These are phyloP conservation scores for Crypturellus tataupa DNA, from an alignment of 2,797 vertebrate species.

Conservation along the genomic window DNA sequence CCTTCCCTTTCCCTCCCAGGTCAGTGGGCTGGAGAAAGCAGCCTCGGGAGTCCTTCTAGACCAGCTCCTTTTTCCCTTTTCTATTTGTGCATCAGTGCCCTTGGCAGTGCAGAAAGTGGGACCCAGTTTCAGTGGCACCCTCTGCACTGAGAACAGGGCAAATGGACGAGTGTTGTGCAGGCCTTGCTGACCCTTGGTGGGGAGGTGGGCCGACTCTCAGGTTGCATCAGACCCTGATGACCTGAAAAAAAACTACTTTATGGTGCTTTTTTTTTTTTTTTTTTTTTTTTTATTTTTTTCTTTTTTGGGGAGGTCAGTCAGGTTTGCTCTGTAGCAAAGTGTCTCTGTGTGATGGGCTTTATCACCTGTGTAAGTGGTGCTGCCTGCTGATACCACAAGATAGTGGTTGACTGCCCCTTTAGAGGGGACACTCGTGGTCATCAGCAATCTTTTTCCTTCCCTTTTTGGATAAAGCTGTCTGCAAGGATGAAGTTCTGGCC, in stretches of 20 bases:
- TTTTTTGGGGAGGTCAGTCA: not conserved
- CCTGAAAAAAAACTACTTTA: not conserved
- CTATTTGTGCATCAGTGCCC: not conserved
- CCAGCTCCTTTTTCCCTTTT: not conserved
- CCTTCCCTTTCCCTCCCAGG: not conserved
- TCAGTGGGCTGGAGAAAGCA: not conserved
- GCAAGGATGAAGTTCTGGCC: not conserved
- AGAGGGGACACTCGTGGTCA: not conserved
- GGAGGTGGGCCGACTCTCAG: not conserved
- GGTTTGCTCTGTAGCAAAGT: conserved; percentile 10
- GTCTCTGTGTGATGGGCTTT: not conserved
- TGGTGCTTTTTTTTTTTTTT: too few species aligned
- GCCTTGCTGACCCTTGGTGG: not conserved
- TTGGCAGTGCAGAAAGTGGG: too few species aligned
- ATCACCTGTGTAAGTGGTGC: not conserved
- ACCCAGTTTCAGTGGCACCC: not conserved
- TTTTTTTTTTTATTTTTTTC: not conserved
- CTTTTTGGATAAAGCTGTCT: not conserved
- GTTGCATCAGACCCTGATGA: not conserved
- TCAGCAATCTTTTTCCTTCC: not conserved
- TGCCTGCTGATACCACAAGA: not conserved
- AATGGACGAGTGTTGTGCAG: not conserved
- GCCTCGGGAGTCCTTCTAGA: not conserved
- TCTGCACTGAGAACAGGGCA: not conserved
- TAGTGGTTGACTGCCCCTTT: not conserved